A percentile compares a stretch with the other conserved stretches of the same genome.
Conservation (phyloP, 2,888 invertebrate species). For the Ganaspis brasiliensis region DNA sequence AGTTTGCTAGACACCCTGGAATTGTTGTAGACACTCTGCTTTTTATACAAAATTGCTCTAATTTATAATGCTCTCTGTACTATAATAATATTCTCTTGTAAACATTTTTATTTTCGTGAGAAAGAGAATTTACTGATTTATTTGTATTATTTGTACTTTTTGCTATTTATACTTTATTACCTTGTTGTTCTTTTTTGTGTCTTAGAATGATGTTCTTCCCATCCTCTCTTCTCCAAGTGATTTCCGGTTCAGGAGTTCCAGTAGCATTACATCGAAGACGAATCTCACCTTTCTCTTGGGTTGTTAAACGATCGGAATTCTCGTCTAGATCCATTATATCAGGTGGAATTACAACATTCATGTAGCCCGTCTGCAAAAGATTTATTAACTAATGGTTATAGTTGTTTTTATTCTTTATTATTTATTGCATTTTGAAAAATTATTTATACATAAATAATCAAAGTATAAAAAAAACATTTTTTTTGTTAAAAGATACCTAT, state of each 20-base stretch:
- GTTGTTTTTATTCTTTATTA: background rate
- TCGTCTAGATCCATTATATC: slow-evolving; percentile 88
- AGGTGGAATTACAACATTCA: slow-evolving; percentile 93
- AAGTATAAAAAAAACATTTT: background rate
- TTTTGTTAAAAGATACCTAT: too few relatives aligned
- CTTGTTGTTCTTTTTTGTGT: slow-evolving; percentile 82
- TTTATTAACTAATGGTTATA: background rate
- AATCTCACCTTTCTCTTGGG: slow-evolving; percentile 90
- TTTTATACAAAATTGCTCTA: too few relatives aligned
- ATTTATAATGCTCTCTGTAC: too few relatives aligned
- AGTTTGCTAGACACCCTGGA: too few relatives aligned
- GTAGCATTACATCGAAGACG: slow-evolving; percentile 90
- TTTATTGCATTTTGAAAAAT: background rate
- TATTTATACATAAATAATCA: background rate
- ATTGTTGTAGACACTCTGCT: too few relatives aligned
- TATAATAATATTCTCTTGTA: too few relatives aligned
- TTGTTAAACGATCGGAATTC: slow-evolving; percentile 87
- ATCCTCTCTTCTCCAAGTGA: slow-evolving; percentile 91
- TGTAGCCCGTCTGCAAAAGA: slow-evolving; percentile 87
- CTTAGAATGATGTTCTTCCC: slow-evolving; percentile 89
- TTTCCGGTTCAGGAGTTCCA: slow-evolving; percentile 90
- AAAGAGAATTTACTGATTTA: too few relatives aligned
- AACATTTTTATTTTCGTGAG: too few relatives aligned
- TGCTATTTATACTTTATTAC: slow-evolving; percentile 24
- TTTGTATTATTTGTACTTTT: too few relatives aligned